These are phyloP conservation scores for Argentina silus DNA, from an alignment of 2,797 vertebrate genomes.

Conservation along the genomic window DNA sequence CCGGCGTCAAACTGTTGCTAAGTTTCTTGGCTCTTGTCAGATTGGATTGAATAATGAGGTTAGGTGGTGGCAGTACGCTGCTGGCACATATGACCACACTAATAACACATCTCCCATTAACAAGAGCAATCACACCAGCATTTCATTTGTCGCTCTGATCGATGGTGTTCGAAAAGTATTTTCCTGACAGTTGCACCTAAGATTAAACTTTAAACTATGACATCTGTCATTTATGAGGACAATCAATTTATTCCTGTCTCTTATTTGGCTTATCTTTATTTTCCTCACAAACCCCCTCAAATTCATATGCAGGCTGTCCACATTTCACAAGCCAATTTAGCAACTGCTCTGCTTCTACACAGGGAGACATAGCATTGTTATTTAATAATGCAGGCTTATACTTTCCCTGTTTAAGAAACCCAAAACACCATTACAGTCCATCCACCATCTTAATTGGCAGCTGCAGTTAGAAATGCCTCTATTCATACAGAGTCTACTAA, in stretches of 20 bases:
- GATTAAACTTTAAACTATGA: conserved; percentile 26
- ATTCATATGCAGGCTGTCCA: conserved; percentile 28
- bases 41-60: conserved; percentile 25
- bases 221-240: not conserved
- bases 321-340: conserved; percentile 34
- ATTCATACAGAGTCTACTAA: conserved; percentile 36
- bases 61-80: no score
- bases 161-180: not conserved
- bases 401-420: conserved; percentile 16
- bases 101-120: conserved; percentile 2
- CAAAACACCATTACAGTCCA: conserved; percentile 40
- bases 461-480: conserved; percentile 37
- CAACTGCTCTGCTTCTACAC: conserved; percentile 13
- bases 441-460: conserved; percentile 64
- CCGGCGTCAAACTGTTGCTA: conserved; percentile 48
- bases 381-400: conserved; percentile 56
- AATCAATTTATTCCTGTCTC: not conserved
- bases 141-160: conserved; percentile 4
- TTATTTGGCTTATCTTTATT: conserved; percentile 21
- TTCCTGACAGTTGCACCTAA: conserved; percentile 16
- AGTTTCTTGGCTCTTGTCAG: conserved; percentile 22
- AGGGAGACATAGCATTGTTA: conserved; percentile 25
- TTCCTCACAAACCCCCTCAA: conserved; percentile 1
- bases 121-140: conserved; percentile 8
- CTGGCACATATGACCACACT: conserved; percentile 8